Conservation (phyloP, 2,888 invertebrate genomes). For the Drosophila yooni region DNA sequence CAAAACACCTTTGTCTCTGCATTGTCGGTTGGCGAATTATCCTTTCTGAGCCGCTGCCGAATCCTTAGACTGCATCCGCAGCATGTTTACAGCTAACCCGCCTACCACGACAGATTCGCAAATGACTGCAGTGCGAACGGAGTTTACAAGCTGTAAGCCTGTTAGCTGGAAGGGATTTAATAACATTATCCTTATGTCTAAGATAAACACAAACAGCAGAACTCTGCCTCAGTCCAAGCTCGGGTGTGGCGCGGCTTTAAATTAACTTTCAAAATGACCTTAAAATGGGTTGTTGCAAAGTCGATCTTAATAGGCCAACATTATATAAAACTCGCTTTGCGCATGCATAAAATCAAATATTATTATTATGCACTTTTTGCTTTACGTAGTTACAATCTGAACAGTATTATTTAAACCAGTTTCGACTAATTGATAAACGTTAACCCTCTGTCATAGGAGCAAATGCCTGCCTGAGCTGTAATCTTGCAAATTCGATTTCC, state of each 20-base stretch:
- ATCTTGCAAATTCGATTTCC: background rate
- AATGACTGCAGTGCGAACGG: constrained; percentile 47
- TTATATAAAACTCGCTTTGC: background rate
- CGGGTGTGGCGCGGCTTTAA: constrained; percentile 9
- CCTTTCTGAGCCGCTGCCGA: constrained; percentile 58
- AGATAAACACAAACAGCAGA: constrained; percentile 78
- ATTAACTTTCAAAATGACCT: constrained; percentile 28
- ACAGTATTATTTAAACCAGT: background rate
- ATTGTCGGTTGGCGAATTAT: constrained; percentile 74
- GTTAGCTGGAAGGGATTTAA: constrained; percentile 81
- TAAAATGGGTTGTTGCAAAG: constrained; percentile 3
- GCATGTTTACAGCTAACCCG: constrained; percentile 56
- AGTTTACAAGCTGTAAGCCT: constrained; percentile 54
- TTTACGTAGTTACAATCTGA: background rate
- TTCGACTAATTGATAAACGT: background rate
- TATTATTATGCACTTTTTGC: background rate
- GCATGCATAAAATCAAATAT: background rate
- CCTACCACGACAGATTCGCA: constrained; percentile 61
- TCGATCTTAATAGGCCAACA: constrained; percentile 16
- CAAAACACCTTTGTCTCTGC: constrained; percentile 79
- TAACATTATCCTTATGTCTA: constrained; percentile 83
- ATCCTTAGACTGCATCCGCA: constrained; percentile 55
- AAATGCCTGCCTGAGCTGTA: background rate
- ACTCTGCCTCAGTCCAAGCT: background rate
- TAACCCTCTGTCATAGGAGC: too few species aligned